phyloP scores from a whole-genome alignment of 2,888 invertebrate species.

The Nomada fucata region DNA sequence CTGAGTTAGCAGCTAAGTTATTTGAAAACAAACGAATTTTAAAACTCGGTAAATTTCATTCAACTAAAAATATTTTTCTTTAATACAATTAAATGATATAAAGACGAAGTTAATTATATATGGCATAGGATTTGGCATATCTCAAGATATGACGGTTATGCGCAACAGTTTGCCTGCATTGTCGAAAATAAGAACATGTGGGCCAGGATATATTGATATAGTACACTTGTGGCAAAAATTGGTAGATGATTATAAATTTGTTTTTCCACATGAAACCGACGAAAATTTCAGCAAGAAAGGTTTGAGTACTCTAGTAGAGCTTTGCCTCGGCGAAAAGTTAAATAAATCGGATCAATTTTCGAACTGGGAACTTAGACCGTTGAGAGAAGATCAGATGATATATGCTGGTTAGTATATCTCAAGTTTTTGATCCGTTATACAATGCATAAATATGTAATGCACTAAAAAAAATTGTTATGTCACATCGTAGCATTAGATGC shows the following conservation, averaged over 20 bases:
- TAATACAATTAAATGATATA: background rate
- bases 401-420: constrained; percentile 88
- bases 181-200: constrained; percentile 83
- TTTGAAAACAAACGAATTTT: constrained; percentile 92
- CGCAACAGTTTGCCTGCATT: constrained; percentile 86
- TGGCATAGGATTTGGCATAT: constrained; percentile 86
- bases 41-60: constrained; percentile 88
- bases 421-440: background rate
- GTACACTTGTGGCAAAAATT: constrained; percentile 87
- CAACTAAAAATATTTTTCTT: background rate
- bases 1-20: constrained; percentile 87
- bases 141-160: constrained; percentile 87
- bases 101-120: background rate
- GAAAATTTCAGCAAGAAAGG: constrained; percentile 87
- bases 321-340: constrained; percentile 90
- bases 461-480: constrained; percentile 26
- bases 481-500: constrained; percentile 91
- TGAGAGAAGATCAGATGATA: constrained; percentile 90
- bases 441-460: constrained; percentile 1
- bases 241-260: constrained; percentile 85
- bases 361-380: constrained; percentile 94
- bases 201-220: constrained; percentile 87
- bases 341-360: constrained; percentile 96
- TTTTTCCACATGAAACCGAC: constrained; percentile 86
- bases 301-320: constrained; percentile 90